A percentile compares a stretch with the other conserved stretches of the same genome.
Evolutionary conservation across 2,797 vertebrate species (phyloP).

Genomic region (Parotocinclus haroldoi): DNA sequence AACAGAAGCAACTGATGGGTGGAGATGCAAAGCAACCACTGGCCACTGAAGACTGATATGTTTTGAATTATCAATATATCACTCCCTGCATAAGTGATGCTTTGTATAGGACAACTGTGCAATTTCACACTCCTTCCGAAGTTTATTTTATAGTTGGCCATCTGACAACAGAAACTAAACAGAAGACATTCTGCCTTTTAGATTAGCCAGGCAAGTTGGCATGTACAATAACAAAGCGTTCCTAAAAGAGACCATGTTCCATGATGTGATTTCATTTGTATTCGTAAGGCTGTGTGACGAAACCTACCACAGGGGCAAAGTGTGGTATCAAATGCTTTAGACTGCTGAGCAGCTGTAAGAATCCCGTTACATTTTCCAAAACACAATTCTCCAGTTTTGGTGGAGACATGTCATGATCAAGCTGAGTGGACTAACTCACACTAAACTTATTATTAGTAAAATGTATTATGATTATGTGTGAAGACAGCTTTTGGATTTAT

Average conservation of each 20-base stretch:
- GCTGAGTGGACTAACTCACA: background rate
- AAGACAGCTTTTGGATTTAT: too few relatives aligned
- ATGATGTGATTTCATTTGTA: constrained; percentile 28
- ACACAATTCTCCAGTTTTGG: constrained; percentile 38
- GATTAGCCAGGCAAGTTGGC: constrained; percentile 22
- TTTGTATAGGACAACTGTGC: constrained; percentile 11
- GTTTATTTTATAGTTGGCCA: background rate
- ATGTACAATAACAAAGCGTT: constrained; percentile 17
- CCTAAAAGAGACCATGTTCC: constrained; percentile 9
- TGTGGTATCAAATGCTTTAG: constrained; percentile 48
- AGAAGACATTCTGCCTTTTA: constrained; percentile 37
- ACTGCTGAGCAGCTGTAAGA: constrained; percentile 57
- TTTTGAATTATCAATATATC: too few relatives aligned
- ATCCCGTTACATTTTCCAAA: constrained; percentile 71
- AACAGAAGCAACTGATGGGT: too few relatives aligned
- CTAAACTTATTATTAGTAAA: too few relatives aligned
- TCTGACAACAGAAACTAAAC: constrained; percentile 30
- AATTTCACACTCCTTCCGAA: background rate
- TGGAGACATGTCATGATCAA: constrained; percentile 21
- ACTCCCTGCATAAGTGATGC: too few relatives aligned
- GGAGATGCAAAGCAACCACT: too few relatives aligned
- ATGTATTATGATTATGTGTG: too few relatives aligned
- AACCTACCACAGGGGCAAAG: constrained; percentile 41
- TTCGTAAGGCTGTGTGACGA: constrained; percentile 22
- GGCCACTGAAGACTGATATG: too few relatives aligned